A percentile compares a stretch with the other conserved stretches of the same genome.
phyloP scores from a whole-genome alignment of 2,797 vertebrate genomes.

The Brachyrhaphis roseni region DNA sequence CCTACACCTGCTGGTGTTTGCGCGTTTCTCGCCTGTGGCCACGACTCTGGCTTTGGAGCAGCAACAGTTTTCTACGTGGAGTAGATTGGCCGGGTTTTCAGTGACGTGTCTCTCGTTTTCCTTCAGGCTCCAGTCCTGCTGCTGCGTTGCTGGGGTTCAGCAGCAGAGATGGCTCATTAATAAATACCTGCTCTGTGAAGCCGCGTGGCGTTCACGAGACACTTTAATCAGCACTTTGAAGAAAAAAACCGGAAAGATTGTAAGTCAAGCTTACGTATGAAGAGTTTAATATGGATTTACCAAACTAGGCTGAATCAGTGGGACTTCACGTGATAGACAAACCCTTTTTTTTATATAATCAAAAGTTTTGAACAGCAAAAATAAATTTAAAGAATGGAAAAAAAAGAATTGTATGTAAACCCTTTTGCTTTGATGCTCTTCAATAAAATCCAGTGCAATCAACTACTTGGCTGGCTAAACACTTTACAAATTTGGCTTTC shows the following conservation, averaged over 20 bases:
- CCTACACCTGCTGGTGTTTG: slow-evolving; percentile 46
- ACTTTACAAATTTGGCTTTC: not conserved
- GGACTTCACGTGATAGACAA: not conserved
- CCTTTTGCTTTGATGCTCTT: not conserved
- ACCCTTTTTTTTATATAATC: not conserved
- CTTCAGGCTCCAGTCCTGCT: slow-evolving; percentile 39
- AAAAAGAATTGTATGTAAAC: not conserved
- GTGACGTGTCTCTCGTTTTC: no score
- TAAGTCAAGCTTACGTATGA: slow-evolving; percentile 20
- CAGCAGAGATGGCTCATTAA: slow-evolving; percentile 41
- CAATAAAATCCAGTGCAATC: not conserved
- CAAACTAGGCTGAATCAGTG: not conserved
- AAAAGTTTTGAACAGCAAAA: not conserved
- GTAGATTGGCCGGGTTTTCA: slow-evolving; percentile 64
- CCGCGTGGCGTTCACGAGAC: slow-evolving; percentile 16
- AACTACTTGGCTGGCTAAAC: not conserved
- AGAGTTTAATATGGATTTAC: slow-evolving; percentile 6
- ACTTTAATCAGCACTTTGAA: slow-evolving; percentile 48
- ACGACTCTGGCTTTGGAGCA: slow-evolving; percentile 49
- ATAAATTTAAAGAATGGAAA: not conserved
- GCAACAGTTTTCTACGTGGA: slow-evolving; percentile 46
- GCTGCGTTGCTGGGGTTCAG: slow-evolving; percentile 40
- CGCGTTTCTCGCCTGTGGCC: slow-evolving; percentile 45
- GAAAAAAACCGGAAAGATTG: not conserved
- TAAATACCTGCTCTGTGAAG: slow-evolving; percentile 45